Base-by-base conservation (phyloP, 2,888 invertebrate species). In the Apoda limacodes region DNA sequence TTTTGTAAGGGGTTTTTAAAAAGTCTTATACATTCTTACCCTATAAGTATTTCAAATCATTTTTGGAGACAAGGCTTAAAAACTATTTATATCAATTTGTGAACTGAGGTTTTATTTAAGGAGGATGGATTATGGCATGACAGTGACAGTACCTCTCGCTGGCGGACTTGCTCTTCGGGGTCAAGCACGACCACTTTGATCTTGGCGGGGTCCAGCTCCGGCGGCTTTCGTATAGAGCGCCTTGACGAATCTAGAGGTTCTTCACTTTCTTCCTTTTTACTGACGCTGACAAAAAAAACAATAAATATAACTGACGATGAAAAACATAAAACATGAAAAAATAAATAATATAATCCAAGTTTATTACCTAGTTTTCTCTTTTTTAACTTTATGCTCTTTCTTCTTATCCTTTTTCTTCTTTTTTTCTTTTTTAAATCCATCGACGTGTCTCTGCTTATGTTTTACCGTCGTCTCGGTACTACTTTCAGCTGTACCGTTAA, bases 141-240 rank as follows among this genome's bases (percentile, higher is more conserved):
- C n/a, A n/a, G n/a, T n/a, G n/a, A n/a, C n/a, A 17, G 17, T 20
- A 74, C 74, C 63, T 75, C 63, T 46, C 61, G 54, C 30, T 70
- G 67, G 4, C 50, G 58, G 1, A 74, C 40, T n/a, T 75, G 74
- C 15, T 76, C 75, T 12, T 67, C 64, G 0, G 75, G 75, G n/a
- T 76, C 66, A 1, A 76, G 39, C 0, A 44, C 60, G 0, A 78
- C 50, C 0, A 70, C 38, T 20, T 56, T 50, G 1, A 78, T 76
- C 35, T 78, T 76, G 1, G 46, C 48, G 0, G 72, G 74, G 6
- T 76, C 75, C 11, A 76, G 30, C 4, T 72, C 69, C 4, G 67
- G 22, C 0, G 54, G 42, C 26, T 58, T 68, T 1, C 74, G 40
- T 2, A 72, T 55, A 0, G 55, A 43, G 0, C 52, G 37, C 32